phyloP scores from a whole-genome alignment of 2,113 vertebrate genomes.

The Takifugu bimaculatus region DNA sequence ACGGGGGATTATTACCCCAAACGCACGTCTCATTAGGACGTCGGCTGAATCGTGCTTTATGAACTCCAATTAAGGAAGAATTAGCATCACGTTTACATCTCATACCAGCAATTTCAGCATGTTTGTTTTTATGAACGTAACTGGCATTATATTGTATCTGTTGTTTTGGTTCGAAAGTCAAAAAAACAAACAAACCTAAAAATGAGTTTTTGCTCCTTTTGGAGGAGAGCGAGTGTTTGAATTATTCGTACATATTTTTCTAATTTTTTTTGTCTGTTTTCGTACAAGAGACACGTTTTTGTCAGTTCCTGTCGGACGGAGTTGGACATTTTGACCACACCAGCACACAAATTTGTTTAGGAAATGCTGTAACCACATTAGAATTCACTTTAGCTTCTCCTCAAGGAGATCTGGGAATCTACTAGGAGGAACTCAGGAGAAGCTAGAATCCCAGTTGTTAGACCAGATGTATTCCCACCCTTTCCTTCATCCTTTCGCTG shows the following conservation, averaged over 20 bases:
- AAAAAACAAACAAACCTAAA: too few species aligned
- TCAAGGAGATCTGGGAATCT: constrained; percentile 36
- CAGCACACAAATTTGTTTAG: constrained; percentile 13
- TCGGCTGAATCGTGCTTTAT: constrained; percentile 1
- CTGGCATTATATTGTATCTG: too few species aligned
- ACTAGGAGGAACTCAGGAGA: constrained; percentile 14
- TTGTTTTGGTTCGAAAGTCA: too few species aligned
- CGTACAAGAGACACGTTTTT: background rate
- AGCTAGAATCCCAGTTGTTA: constrained; percentile 24
- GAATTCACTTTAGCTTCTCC: constrained; percentile 23
- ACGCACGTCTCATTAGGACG: constrained; percentile 34
- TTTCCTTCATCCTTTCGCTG: background rate
- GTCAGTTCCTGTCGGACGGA: background rate
- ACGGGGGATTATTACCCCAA: constrained; percentile 49
- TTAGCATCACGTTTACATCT: background rate
- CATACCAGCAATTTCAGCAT: background rate
- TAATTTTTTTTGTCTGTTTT: too few species aligned
- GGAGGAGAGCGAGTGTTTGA: too few species aligned
- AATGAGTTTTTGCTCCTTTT: too few species aligned
- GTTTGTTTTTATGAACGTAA: background rate
- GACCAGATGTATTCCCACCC: constrained; percentile 26
- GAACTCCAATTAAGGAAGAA: background rate
- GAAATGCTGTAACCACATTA: constrained; percentile 22
- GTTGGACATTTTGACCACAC: constrained; percentile 12
- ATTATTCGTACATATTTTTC: too few species aligned